Evolutionary conservation across 2,797 vertebrate species (phyloP).

Genomic region (Nyctalus aviator): DNA sequence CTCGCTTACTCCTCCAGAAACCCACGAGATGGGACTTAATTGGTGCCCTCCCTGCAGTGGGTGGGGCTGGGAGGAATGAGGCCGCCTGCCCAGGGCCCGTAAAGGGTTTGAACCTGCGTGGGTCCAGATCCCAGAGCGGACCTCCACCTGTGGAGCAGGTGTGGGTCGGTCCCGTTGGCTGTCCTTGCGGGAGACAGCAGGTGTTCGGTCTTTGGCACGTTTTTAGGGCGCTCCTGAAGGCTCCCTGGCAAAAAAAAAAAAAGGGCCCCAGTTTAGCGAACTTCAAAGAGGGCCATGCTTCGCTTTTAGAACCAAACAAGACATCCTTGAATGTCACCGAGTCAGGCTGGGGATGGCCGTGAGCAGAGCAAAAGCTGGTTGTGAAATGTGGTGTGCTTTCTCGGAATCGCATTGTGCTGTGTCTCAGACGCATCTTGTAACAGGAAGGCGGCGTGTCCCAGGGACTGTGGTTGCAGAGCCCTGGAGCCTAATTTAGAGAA

Average conservation of each 20-base stretch:
- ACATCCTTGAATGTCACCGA: neutral
- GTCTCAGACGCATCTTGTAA: neutral
- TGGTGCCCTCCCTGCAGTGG: neutral
- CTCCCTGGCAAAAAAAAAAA: neutral
- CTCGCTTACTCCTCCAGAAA: neutral
- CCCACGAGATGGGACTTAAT: neutral
- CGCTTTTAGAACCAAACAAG: slow-evolving; percentile 42
- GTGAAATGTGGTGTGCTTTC: neutral
- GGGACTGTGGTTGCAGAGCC: neutral
- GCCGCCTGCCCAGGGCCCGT: neutral
- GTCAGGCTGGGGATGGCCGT: neutral
- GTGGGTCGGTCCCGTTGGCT: neutral
- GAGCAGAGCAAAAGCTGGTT: neutral
- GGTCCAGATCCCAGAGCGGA: neutral
- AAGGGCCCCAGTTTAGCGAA: neutral
- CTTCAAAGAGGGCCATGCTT: neutral
- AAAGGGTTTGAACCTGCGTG: neutral
- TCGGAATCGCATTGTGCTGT: neutral
- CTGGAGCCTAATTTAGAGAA: neutral
- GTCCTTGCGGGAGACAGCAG: neutral
- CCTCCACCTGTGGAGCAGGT: neutral
- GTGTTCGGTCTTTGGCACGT: neutral
- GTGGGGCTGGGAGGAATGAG: neutral
- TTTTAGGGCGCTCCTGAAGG: neutral
- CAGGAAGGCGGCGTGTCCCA: neutral